Conservation (phyloP, 2,797 vertebrate genomes). For the Miopithecus talapoin region DNA sequence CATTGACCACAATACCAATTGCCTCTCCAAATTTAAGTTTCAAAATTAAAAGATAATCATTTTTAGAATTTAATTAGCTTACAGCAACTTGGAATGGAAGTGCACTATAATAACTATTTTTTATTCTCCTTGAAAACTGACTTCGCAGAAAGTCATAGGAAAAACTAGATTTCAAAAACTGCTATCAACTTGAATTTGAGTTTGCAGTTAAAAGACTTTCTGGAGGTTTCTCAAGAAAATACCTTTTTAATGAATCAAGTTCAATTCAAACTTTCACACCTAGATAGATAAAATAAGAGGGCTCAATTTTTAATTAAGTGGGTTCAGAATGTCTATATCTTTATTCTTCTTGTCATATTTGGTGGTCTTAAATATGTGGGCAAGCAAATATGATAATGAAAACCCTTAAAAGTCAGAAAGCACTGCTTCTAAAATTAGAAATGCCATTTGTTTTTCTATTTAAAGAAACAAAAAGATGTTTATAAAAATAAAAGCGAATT, state of each 20-base stretch:
- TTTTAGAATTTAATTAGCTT: constrained; percentile 45
- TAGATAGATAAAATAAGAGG: constrained; percentile 74
- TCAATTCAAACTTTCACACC: constrained; percentile 73
- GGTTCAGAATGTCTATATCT: constrained; percentile 50
- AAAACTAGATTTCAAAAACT: constrained; percentile 79
- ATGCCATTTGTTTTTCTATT: not conserved
- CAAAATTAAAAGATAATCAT: constrained; percentile 51
- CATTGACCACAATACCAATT: not conserved
- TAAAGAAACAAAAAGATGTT: not conserved
- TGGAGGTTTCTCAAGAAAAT: constrained; percentile 80
- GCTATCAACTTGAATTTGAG: constrained; percentile 71
- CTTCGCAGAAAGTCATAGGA: constrained; percentile 78
- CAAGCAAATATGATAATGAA: not conserved
- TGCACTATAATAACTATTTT: not conserved
- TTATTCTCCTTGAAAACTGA: constrained; percentile 62
- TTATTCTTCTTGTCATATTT: constrained; percentile 31
- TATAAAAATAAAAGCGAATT: not conserved
- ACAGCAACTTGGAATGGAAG: constrained; percentile 18
- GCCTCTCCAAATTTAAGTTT: not conserved
- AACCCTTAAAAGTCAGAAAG: not conserved
- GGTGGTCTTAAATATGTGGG: constrained; percentile 16
- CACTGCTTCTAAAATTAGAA: constrained; percentile 38
- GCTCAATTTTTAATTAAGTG: constrained; percentile 71
- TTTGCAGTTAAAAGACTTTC: constrained; percentile 81
- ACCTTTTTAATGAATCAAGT: constrained; percentile 83